phyloP scores from a whole-genome alignment of 2,113 vertebrate species.

The Sisor rabdophorus region DNA sequence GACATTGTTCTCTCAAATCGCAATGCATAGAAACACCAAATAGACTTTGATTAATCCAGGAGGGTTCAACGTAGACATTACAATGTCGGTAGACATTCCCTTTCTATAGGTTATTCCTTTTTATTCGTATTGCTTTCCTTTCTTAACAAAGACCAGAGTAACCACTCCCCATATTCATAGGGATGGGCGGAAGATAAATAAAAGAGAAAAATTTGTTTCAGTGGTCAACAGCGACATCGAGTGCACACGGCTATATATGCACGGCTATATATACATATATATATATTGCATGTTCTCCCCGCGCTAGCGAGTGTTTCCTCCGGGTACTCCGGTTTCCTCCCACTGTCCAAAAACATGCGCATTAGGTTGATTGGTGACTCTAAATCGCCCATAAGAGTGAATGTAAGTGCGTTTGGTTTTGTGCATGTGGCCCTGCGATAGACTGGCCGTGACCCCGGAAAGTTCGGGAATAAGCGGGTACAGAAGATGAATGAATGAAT shows the following conservation, averaged over 20 bases:
- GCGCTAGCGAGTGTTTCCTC: too few relatives aligned
- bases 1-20: constrained; percentile 46
- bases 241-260: constrained; percentile 37
- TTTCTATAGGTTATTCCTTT: neutral
- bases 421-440: too few relatives aligned
- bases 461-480: too few relatives aligned
- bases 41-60: neutral
- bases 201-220: constrained; percentile 11
- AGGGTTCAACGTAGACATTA: neutral
- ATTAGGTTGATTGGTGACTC: too few relatives aligned
- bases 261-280: neutral
- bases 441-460: too few relatives aligned
- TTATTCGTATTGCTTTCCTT: constrained; percentile 20
- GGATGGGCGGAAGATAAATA: constrained; percentile 56
- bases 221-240: constrained; percentile 60
- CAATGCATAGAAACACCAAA: constrained; percentile 4
- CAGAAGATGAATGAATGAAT: too few relatives aligned
- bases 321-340: too few relatives aligned
- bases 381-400: too few relatives aligned
- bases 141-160: constrained; percentile 49
- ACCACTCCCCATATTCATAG: constrained; percentile 37
- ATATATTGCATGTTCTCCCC: too few relatives aligned
- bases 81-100: constrained; percentile 11
- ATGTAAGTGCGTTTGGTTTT: too few relatives aligned
- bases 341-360: too few relatives aligned